Conservation (phyloP, 2,113 vertebrate species). For the Chaetodon auriga region DNA sequence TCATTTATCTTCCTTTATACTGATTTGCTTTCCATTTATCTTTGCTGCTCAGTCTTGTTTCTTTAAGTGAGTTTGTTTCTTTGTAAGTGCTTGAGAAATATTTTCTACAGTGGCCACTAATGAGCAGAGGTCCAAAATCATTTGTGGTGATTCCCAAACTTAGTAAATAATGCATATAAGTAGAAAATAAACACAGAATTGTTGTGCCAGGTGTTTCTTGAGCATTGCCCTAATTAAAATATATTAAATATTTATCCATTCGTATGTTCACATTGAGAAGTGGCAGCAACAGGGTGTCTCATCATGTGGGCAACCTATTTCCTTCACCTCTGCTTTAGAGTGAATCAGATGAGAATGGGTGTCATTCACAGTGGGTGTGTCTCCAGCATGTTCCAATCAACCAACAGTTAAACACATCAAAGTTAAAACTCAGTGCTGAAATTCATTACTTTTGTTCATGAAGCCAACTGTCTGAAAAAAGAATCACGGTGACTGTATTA, state of each 20-base stretch:
- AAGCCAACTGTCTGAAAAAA: too few species aligned
- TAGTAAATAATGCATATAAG: conserved; percentile 59
- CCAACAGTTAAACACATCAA: too few species aligned
- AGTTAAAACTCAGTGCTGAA: too few species aligned
- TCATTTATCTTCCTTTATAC: conserved; percentile 65
- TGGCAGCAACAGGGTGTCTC: not conserved
- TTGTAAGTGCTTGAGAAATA: conserved; percentile 16
- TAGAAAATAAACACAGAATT: conserved; percentile 16
- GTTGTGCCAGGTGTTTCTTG: conserved; percentile 1
- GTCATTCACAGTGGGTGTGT: too few species aligned
- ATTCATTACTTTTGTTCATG: too few species aligned
- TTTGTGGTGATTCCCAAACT: conserved; percentile 15
- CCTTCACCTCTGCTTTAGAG: too few species aligned
- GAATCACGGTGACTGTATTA: too few species aligned
- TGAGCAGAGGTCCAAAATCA: conserved; percentile 27
- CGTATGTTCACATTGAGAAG: not conserved
- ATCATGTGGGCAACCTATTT: too few species aligned
- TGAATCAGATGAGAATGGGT: too few species aligned
- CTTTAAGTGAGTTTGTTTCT: conserved; percentile 12
- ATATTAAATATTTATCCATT: conserved; percentile 6
- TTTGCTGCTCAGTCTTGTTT: conserved; percentile 17
- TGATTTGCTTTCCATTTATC: conserved; percentile 50
- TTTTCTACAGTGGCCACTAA: conserved; percentile 17
- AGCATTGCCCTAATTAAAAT: conserved; percentile 9
- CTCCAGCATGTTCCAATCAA: too few species aligned